Conservation (phyloP, 2,113 vertebrate species). For the Gymnorhina tibicen region DNA sequence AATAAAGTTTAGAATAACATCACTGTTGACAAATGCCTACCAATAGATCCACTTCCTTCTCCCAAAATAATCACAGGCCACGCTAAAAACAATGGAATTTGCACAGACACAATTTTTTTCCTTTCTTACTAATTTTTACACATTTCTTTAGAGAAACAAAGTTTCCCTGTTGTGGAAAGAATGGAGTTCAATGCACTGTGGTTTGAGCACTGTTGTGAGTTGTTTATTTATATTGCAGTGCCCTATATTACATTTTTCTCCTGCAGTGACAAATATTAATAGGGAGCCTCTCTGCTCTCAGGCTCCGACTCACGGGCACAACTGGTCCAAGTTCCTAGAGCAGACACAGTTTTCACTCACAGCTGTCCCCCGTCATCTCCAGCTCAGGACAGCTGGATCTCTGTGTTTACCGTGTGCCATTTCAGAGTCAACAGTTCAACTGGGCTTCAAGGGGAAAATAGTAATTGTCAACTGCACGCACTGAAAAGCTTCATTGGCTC, state of each 20-base stretch:
- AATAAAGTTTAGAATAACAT: neutral
- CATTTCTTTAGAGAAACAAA: neutral
- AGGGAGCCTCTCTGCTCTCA: neutral
- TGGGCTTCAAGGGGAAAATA: neutral
- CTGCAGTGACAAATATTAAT: neutral
- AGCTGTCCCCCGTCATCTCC: neutral
- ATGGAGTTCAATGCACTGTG: accelerated
- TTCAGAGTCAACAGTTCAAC: neutral
- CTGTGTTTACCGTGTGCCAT: neutral
- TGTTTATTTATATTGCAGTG: neutral
- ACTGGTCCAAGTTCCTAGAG: neutral
- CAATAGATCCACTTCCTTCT: neutral
- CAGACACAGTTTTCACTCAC: neutral
- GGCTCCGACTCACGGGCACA: neutral
- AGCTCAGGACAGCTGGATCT: neutral
- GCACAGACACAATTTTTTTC: accelerated
- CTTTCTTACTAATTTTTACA: neutral
- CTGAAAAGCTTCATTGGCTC: neutral
- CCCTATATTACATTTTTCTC: neutral
- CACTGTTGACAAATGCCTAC: neutral
- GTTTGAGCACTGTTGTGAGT: neutral
- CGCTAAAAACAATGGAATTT: neutral
- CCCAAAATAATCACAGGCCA: neutral
- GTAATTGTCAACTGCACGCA: neutral
- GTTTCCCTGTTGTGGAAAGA: neutral